Base-by-base conservation (phyloP, 2,113 vertebrate genomes). In the Pogona vitticeps region DNA sequence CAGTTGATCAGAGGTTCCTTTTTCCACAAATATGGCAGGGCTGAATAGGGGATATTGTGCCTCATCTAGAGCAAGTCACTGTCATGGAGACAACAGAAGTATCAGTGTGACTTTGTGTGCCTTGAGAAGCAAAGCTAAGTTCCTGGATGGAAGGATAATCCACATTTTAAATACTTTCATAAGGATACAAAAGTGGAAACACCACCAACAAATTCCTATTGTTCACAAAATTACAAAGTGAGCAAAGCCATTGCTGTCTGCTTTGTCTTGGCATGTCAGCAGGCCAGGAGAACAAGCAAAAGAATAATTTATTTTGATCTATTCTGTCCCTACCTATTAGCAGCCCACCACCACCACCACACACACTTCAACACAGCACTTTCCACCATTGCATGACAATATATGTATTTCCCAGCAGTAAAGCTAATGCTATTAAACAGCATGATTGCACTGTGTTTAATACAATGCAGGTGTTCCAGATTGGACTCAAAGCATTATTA, bases 131-230 rank as follows among this genome's bases (percentile, higher is more conserved):
- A 65, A 88, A 67, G 80, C 0, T 0, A 59, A 2, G 1, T 18
- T 77, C 36, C 4, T 5, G 68, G 33, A 23, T 61, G 36, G 56
- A 77, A 88, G 91, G 80, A 91, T 92, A 87, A 33, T 85, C 23
- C 42, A 23, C 75, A 38, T 38, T 88, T 87, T 86, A 89, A 84
- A 85, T 13, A 68, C 23, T 91, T 89, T 72, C 14, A 86, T 0
- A 1, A 38, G 78, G 88, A 90, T 0, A 71, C 3, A 2, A 40
- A 68, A 67, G 9, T 56, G 18, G 5, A 42, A 67, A 88, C 90
- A 80, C 84, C 72, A 79, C 31, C 59, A 9, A 38, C 4, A 18
- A 15, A 21, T 83, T 76, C 46, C 67, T 70, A 85, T 42, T 6
- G 0, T 23, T 61, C 40, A 71, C 76, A 33, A 42, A 86, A 20